Conservation (phyloP, 2,797 vertebrate genomes). For the Oreochromis mossambicus region DNA sequence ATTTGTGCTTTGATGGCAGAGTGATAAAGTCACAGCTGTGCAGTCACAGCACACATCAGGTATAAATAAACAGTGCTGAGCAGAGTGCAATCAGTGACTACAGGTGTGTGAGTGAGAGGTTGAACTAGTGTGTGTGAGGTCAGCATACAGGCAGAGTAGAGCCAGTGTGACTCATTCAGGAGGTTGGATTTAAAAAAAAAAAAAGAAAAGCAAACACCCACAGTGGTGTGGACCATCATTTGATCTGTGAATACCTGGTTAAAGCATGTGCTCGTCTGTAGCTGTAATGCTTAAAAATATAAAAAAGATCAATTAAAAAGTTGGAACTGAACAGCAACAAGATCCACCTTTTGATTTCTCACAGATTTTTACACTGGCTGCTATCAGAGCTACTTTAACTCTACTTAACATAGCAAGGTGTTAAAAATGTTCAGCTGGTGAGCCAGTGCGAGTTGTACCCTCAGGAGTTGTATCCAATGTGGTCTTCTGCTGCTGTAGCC, state of each 20-base stretch:
- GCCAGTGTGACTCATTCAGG: background rate
- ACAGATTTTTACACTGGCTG: accelerated
- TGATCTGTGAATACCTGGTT: background rate
- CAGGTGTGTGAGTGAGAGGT: background rate
- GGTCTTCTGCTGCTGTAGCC: background rate
- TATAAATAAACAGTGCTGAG: background rate
- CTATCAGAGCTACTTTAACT: background rate
- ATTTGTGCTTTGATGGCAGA: accelerated
- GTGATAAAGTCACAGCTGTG: background rate
- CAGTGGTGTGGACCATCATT: accelerated
- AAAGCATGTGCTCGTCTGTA: accelerated
- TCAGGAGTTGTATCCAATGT: accelerated
- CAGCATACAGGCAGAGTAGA: background rate
- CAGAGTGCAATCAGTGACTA: background rate
- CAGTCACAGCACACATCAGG: background rate
- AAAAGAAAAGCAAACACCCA: background rate
- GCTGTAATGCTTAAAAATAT: background rate
- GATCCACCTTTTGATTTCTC: accelerated
- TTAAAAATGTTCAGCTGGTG: accelerated
- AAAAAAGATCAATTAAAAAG: background rate
- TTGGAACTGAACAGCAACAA: background rate
- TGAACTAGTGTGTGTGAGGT: background rate
- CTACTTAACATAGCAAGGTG: accelerated
- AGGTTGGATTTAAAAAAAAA: background rate
- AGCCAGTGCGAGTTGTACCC: accelerated